Percentiles rank a stretch among this genome's conserved stretches.
Evolutionary conservation across 2,888 invertebrate species (phyloP).

Genomic region (Andrena marginata): DNA sequence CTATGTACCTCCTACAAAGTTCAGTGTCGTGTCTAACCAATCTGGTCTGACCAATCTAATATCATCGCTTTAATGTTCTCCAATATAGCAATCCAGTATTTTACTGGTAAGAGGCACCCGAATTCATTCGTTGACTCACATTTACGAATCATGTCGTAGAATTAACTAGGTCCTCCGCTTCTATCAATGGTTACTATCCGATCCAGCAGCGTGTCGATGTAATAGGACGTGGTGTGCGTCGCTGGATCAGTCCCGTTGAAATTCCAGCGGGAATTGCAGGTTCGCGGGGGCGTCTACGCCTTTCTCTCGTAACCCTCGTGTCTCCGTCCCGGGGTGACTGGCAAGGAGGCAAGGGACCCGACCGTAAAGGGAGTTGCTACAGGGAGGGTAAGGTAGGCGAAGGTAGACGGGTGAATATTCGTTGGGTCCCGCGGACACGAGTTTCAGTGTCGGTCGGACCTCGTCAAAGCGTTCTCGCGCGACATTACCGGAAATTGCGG

Average conservation of each 20-base stretch:
- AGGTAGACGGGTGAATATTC: conserved; percentile 49
- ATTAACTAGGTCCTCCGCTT: neutral
- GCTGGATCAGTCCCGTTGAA: conserved; percentile 46
- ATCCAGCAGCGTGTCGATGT: conserved; percentile 2
- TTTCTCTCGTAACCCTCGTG: conserved; percentile 62
- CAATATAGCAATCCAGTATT: no score
- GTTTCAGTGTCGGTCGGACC: conserved; percentile 59
- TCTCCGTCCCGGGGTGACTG: conserved; percentile 30
- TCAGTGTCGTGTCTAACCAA: conserved; percentile 19
- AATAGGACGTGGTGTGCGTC: conserved; percentile 41
- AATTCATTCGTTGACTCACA: no score
- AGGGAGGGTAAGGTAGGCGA: neutral
- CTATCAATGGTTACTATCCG: conserved; percentile 30
- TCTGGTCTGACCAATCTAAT: neutral
- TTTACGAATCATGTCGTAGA: neutral
- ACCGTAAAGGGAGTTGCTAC: conserved; percentile 12
- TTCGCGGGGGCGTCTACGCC: conserved; percentile 65
- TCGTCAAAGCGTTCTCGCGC: conserved; percentile 62
- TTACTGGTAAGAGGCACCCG: no score
- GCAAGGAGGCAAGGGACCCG: conserved; percentile 28
- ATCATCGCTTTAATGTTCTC: neutral
- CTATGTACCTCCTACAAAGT: conserved; percentile 26
- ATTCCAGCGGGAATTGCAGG: conserved; percentile 57
- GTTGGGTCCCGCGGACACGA: conserved; percentile 53
- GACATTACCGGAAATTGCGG: conserved; percentile 72